Evolutionary conservation across 1,140 invertebrate genomes (phyloP), one percentile per base, ranked within the genome.

Genomic region (Cotesia chilonis): DNA sequence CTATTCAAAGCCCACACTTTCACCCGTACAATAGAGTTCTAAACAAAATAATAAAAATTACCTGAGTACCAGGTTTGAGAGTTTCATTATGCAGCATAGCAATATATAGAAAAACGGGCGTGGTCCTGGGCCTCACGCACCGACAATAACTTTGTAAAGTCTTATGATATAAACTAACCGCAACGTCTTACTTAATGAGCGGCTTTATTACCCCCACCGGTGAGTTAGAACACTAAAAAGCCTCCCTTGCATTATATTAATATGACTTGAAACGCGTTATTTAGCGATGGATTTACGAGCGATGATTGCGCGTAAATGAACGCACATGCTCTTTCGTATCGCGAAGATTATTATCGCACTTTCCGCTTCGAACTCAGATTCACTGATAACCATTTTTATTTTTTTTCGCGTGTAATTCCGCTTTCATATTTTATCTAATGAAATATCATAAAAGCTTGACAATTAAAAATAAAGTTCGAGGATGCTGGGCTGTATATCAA

Each of bases 151-250:
- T 81, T 47, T 80, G 73, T 75, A 73, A 81, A 81, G 75, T 80
- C 77, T 76, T 79, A 81, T 81, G 80, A 81, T 79, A 81, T 81
- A 81, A 81, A 81, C 77, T 74, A 80, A 77, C 76, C 75, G 73
- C 80, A 81, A 81, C 77, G 79, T 81, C 80, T 81, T 69, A 81
- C 77, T 81, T 79, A 79, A 81, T 81, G 79, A 80, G 78, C 77
- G 76, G 76, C 79, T 79, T 80, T 79, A 81, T 81, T 78, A 80
- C 73, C 74, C 77, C 77, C 70, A 77, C 76, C 72, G 35, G 59
- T 52, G 12, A 36, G 41, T 38, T 37, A 38, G 65, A 12, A 57
- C 52, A 54, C 66, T 28, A 57, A 47, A 57, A 20, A 20, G 63
- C 63, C 63, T 14, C 37, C 37, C 68, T 74, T 75, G 28, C 28